Base-by-base conservation (phyloP, 2,113 vertebrate species). In the Podilymbus podiceps region DNA sequence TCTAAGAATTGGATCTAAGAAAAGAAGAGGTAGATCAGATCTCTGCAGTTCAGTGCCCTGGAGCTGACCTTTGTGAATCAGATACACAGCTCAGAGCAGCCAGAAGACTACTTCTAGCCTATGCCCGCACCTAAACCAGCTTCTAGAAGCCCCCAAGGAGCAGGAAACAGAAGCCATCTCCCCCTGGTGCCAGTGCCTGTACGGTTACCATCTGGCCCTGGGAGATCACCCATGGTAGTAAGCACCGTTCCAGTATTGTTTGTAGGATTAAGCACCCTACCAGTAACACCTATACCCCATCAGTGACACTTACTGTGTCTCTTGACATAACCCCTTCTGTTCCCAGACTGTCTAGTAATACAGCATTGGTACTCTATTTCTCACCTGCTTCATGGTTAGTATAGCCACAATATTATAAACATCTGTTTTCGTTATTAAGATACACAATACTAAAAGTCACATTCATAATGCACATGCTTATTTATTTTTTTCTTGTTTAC, bases 311-410 rank as follows among this genome's bases (percentile, higher is more conserved):
- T 58, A 27, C 15, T 0, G 1, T 69, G 46, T 89, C 69, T 71
- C 52, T 75, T 91, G 49, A 52, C 21, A 28, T 13, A 87, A 89
- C 87, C 91, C 80, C 89, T 97, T 96, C 96, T 95, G 91, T 96
- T 94, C 93, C 62, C 89, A 89, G 91, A 88, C 74, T 89, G 27
- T 66, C 81, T 67, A 64, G 53, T 76, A 93, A 72, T 33, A 91
- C 71, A 85, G 73, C 87, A 91, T 94, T 95, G 91, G 95, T 95
- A 97, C 87, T 87, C 49, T 42, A 8, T 77, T 88, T 82, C 85
- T 93, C 40, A 72, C 82, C 77, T 0, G 35, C 85, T 94, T 95
- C 69, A 88, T 38, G 62, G 77, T 97, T 95, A 96, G 44, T 56
- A 73, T 85, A 96, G 74, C 69, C 67, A 88, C 53, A 94, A 63